A percentile compares a stretch with the other conserved stretches of the same genome.
These are phyloP conservation scores for Trachelus stipa DNA, from an alignment of 2,888 invertebrate genomes.

Conservation along the genomic window DNA sequence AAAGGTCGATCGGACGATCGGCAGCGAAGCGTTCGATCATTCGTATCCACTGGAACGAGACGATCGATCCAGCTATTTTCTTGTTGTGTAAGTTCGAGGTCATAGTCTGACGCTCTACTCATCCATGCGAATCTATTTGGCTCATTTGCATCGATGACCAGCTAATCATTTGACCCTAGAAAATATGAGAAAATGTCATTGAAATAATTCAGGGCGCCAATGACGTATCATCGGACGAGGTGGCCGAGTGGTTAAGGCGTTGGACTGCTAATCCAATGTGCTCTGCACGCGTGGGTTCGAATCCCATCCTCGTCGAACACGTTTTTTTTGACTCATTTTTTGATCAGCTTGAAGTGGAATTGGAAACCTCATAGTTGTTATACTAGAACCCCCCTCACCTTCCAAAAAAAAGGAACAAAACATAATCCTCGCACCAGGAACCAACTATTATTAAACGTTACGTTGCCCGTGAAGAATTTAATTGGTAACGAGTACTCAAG, in stretches of 20 bases:
- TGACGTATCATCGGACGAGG: constrained; percentile 52
- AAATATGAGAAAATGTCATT: neutral
- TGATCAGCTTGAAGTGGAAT: neutral
- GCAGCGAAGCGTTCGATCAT: constrained; percentile 28
- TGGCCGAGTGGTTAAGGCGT: constrained; percentile 68
- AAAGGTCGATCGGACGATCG: neutral
- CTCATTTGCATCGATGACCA: neutral
- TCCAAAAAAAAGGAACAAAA: neutral
- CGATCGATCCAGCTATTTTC: constrained; percentile 23
- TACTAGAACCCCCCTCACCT: neutral
- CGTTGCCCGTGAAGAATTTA: neutral
- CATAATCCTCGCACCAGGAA: neutral
- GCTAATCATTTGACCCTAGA: neutral
- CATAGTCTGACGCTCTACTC: constrained; percentile 10
- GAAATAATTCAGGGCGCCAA: neutral
- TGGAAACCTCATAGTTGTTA: neutral
- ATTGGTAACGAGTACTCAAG: neutral
- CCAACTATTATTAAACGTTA: neutral
- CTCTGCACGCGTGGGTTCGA: constrained; percentile 67
- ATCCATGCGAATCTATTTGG: neutral
- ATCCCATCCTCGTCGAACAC: constrained; percentile 36
- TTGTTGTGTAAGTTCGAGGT: constrained; percentile 45
- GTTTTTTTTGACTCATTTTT: constrained; percentile 20
- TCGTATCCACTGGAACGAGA: constrained; percentile 35
- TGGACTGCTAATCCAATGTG: constrained; percentile 68